Evolutionary conservation across 2,888 invertebrate genomes (phyloP).

Genomic region (Polylopha cassiicola): DNA sequence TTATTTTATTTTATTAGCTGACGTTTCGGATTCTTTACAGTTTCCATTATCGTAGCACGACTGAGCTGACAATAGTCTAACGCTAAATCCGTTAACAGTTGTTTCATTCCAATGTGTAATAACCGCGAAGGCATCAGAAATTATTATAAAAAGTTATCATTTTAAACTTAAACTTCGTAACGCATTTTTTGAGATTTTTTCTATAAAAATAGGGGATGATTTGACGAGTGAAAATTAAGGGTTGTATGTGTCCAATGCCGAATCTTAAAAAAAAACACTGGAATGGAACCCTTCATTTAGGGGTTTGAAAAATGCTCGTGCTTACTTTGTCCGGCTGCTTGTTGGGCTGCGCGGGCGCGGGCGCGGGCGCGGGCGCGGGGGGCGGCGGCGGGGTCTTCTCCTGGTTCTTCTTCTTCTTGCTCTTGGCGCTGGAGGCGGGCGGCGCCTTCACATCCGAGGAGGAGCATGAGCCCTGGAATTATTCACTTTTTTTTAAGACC

Average conservation of each 20-base stretch:
- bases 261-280: no score
- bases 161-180: no score
- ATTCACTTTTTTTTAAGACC: background rate
- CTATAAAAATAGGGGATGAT: background rate
- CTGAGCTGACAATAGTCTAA: no score
- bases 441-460: constrained; percentile 89
- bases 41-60: no score
- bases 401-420: constrained; percentile 69
- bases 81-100: no score
- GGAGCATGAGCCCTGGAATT: constrained; percentile 84
- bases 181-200: no score
- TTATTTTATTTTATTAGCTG: no score
- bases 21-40: no score
- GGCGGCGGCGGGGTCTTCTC: constrained; percentile 49
- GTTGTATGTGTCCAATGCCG: constrained; percentile 4
- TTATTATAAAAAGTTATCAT: no score
- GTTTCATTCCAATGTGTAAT: no score
- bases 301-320: background rate
- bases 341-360: constrained; percentile 30
- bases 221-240: background rate
- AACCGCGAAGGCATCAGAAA: no score
- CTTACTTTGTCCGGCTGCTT: constrained; percentile 64
- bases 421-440: constrained; percentile 82
- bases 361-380: constrained; percentile 27
- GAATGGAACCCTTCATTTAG: no score